Evolutionary conservation across 92 coral and sea anemone genomes (phyloP), one percentile per base, ranked within the genome.

Genomic region (Parazoanthus darwini): DNA sequence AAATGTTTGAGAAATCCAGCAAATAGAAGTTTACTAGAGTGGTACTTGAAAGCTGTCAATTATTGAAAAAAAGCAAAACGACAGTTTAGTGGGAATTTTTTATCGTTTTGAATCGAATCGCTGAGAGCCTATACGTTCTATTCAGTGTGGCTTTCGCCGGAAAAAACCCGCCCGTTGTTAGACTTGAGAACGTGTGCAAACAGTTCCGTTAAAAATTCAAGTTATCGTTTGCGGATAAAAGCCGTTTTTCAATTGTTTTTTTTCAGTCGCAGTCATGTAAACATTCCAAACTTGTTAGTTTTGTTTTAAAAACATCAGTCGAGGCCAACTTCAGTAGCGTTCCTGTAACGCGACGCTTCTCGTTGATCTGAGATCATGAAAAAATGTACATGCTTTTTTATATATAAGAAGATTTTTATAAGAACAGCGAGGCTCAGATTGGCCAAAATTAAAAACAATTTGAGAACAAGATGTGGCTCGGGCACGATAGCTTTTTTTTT

Each of bases 1-100:
- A 84, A 70, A 70, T 11, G 67, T 43, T 56, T 82, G 29, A 15
- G 59, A 46, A 37, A 84, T 48, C 36, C 76, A 82, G n/a, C 38
- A 83, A 29, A 20, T 43, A 54, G 44, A 79, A 63, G 10, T 46
- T 6, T 46, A 46, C 51, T 46, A 73, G 39, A 35, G 10, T 73
- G 44, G 35, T 33, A 74, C 42, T 74, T 37, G 70, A 51, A 14
- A 44, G 58, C 42, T 25, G 58, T 25, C 42, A 83, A 63, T 63
- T 18, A 3, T 22, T 18, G 4, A 23, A 20, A 18, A 63, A 63
- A 7, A 22, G n/a, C n/a, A 18, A 63, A 63, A 22, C 9, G 18
- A 54, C 59, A 54, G 59, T 63, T 63, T 58, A 63, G n/a, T 20
- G 70, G n/a, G 51, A 7, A 63, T 20, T 23, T 63, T 63, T 5